Evolutionary conservation across 2,888 invertebrate species (phyloP), one percentile per base, ranked within the genome.

Genomic region (Tineola bisselliella): DNA sequence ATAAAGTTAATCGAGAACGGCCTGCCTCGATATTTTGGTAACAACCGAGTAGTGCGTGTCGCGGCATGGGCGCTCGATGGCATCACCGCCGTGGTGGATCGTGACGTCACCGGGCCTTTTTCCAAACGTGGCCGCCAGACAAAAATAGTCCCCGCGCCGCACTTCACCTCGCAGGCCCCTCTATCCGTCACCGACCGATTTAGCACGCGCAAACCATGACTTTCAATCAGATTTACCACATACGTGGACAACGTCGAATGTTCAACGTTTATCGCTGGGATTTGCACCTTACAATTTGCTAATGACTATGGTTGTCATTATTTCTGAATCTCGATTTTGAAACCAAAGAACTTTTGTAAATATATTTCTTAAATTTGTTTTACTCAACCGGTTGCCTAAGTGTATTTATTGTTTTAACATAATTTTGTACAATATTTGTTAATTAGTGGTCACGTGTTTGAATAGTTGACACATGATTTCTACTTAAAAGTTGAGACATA

Each of bases 61-160:
- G 80, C 77, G 72, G 67, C 76, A 77, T 6, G 25, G 25, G 67
- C 76, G 77, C 71, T 69, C 79, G 84, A 83, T 86, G 86, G 83
- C 84, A 84, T 83, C 86, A 87, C 84, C 86, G 84, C 84, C 75
- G 77, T 75, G 76, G 84, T 80, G 77, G 78, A 79, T 72, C 75
- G 81, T 87, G 86, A 87, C 86, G 86, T 86, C 84, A 84, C 73
- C 83, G 70, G 75, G 75, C 84, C 81, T 87, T 86, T 66, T 84
- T 86, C 83, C 84, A 84, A 87, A 84, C 84, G 84, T 83, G 84
- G 83, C 84, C 81, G 84, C 82, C 86, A 87, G 86, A 87, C 87
- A 79, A 84, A 87, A 87, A 87, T 87, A 87, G 84, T 75, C 79
- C 81, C 82, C 82, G 76, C 79, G 76, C 79, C 81, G 71, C 81